phyloP scores from a whole-genome alignment of 2,888 invertebrate species.

The Tinea semifulvella region DNA sequence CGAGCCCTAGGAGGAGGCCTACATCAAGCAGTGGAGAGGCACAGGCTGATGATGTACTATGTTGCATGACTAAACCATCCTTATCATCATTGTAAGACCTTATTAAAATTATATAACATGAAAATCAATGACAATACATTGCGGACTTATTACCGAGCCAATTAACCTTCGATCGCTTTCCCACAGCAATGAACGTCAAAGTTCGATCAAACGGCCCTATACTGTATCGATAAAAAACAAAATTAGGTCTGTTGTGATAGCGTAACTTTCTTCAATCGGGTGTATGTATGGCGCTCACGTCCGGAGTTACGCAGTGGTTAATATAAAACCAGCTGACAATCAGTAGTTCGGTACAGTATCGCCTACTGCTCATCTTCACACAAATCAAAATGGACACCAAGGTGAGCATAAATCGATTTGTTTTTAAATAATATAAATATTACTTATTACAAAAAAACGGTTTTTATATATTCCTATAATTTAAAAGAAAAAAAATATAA shows the following conservation, averaged over 20 bases:
- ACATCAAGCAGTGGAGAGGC: too few species aligned
- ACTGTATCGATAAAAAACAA: neutral
- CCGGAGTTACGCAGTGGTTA: conserved; percentile 42
- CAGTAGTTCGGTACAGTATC: conserved; percentile 41
- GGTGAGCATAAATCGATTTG: conserved; percentile 29
- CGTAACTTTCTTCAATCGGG: conserved; percentile 60
- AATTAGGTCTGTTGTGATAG: conserved; percentile 25
- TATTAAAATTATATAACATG: too few species aligned
- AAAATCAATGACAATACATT: neutral
- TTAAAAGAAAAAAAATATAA: too few species aligned
- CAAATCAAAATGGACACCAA: conserved; percentile 59
- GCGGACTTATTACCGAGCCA: neutral
- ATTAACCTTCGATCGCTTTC: neutral
- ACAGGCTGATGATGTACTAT: too few species aligned
- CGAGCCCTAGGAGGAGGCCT: too few species aligned
- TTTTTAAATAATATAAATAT: too few species aligned
- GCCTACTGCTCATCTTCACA: conserved; percentile 42
- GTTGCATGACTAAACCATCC: too few species aligned
- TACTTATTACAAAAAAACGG: too few species aligned
- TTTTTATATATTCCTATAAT: too few species aligned
- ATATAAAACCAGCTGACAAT: conserved; percentile 47
- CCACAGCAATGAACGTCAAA: neutral
- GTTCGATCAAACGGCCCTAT: neutral
- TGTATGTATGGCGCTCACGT: conserved; percentile 56
- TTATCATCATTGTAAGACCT: too few species aligned